Base-by-base conservation (phyloP, 2,888 invertebrate genomes). In the Drosophila differens region DNA sequence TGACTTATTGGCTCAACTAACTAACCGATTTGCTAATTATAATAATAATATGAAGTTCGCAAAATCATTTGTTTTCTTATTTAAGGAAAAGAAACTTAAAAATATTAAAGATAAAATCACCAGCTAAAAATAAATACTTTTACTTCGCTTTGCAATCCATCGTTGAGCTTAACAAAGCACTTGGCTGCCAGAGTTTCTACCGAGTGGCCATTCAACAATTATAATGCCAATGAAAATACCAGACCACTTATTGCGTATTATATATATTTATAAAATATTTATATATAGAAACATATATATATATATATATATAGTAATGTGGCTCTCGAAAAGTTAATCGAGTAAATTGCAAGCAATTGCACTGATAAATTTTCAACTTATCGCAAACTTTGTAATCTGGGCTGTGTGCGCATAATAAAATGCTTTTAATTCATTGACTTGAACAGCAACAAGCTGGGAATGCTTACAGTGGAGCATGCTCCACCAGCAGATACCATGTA, bases 301-400 rank as follows among this genome's bases (percentile, higher is more conserved):
- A 22, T 22, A n/a, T n/a, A n/a, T 22, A 22, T 47, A 19, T 35
- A 28, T 32, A 52, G 39, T 52, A 59, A 70, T 76, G 57, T 47
- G n/a, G 49, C 47, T 75, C 73, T 60, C 64, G 32, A 44, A 51
- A 44, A 63, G 44, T 44, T 77, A 71, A 51, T 75, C 55, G 67
- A 70, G 54, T 70, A 53, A 68, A 60, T 74, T 69, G 52, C 69
- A 61, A 58, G 58, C 69, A 59, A 70, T 70, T 49, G 70, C 63
- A 76, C 39, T 63, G 33, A 69, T 69, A 60, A 78, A 70, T 62
- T 63, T 63, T 59, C 32, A 70, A 68, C 67, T 81, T 64, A 77
- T 77, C 64, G 67, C 77, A 51, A 61, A 64, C 67, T 71, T 71
- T 71, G 67, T 77, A 78, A 57, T 81, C 81, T 64, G 41, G 32